phyloP scores from a whole-genome alignment of 2,888 invertebrate species.

The Chymomyza fuscimana region DNA sequence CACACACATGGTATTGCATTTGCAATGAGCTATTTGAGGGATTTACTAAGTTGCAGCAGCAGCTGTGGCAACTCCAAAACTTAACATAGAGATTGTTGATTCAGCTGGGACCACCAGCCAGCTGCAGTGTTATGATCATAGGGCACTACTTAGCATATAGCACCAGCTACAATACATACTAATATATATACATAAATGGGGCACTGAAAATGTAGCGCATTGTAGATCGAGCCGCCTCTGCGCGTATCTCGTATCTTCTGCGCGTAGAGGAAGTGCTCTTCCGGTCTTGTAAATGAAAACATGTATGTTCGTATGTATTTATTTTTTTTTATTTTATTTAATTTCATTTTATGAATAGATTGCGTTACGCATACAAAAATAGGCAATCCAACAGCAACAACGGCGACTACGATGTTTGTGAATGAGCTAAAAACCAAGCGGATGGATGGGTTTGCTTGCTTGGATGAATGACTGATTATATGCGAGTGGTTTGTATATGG shows the following conservation, averaged over 20 bases:
- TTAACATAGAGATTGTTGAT: no score
- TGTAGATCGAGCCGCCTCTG: neutral
- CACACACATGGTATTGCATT: constrained; percentile 65
- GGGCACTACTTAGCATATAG: constrained; percentile 51
- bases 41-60: neutral
- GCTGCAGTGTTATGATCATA: constrained; percentile 42
- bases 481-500: constrained; percentile 18
- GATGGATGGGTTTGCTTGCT: constrained; percentile 17
- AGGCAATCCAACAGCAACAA: constrained; percentile 48
- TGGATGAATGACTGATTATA: constrained; percentile 25
- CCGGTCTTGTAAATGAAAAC: constrained; percentile 76
- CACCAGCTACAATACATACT: constrained; percentile 12
- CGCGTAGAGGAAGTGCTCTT: constrained; percentile 68
- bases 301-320: constrained; percentile 55
- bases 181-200: neutral
- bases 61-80: constrained; percentile 10
- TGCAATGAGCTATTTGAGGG: constrained; percentile 47
- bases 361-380: constrained; percentile 74
- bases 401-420: constrained; percentile 30
- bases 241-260: neutral
- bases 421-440: constrained; percentile 36
- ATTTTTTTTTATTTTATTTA: constrained; percentile 63
- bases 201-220: neutral
- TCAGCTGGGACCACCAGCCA: constrained; percentile 11
- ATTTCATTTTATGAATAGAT: constrained; percentile 76